These are phyloP conservation scores for Dryococelus australis DNA, from an alignment of 2,888 invertebrate species.

Conservation along the genomic window DNA sequence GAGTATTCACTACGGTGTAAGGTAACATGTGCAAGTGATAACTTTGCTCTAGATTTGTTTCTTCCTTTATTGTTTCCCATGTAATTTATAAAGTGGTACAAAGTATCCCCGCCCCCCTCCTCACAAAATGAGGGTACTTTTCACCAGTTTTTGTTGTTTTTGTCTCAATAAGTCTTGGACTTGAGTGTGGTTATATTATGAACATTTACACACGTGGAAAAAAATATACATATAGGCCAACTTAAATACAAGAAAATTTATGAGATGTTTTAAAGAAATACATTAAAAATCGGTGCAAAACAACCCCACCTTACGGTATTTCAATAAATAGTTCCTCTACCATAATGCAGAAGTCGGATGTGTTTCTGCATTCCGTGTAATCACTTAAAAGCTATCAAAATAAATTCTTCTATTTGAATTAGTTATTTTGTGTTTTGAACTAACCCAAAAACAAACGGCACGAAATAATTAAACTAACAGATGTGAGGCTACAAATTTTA, in stretches of 20 bases:
- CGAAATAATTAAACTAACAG: too few species aligned
- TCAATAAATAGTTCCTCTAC: too few species aligned
- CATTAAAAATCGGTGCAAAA: neutral
- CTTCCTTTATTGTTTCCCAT: neutral
- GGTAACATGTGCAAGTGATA: neutral
- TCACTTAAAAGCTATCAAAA: too few species aligned
- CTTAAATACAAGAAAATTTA: neutral
- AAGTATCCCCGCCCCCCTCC: neutral
- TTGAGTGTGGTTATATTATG: neutral
- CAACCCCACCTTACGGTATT: too few species aligned
- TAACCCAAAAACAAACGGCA: too few species aligned
- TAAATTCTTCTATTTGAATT: too few species aligned
- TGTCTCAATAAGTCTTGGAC: neutral
- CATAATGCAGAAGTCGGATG: too few species aligned
- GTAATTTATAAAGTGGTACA: neutral
- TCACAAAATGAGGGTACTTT: constrained; percentile 4
- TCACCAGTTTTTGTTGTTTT: neutral
- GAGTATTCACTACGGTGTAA: neutral
- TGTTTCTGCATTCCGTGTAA: too few species aligned
- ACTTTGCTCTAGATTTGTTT: neutral
- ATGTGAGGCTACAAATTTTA: too few species aligned
- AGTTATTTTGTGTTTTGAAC: too few species aligned
- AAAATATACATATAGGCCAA: neutral
- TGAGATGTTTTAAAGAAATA: neutral
- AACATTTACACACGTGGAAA: neutral